Evolutionary conservation across 2,113 vertebrate genomes (phyloP), one percentile per base, ranked within the genome.

Genomic region (Corynorhinus townsendii): DNA sequence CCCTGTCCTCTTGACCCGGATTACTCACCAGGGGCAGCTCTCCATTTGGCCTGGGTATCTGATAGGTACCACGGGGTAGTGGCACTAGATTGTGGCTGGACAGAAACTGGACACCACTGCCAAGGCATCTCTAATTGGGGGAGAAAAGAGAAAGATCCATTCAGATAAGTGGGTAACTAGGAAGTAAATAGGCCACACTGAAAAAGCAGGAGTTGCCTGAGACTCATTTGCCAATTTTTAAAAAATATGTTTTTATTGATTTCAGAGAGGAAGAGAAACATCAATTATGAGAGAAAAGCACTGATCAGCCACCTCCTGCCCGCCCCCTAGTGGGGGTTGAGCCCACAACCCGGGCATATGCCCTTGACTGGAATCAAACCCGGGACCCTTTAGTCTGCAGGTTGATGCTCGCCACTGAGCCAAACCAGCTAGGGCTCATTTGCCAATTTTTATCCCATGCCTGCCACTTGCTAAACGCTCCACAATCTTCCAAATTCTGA

Each of bases 51-150:
- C 96, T 95, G 93, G 96, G 84, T 91, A 97, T 96, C 94, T 98
- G 97, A 97, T 95, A 97, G 12, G 95, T 93, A 12, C 96, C 96
- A 93, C 94, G 97, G 54, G 97, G 86, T 1, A 98, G 86, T 0
- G 98, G 98, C 59, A 96, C 45, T 19, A 97, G 98, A 16, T 86
- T 97, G 28, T 98, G 98, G 28, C 98, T 85, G 77, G 98, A 96
- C 0, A 98, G 75, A 6, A 99, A 96, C 81, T 98, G 97, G 22
- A 98, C 76, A 33, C 98, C 97, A 54, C 97, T 97, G 95, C 98
- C 91, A 49, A 99, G 93, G 96, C 99, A 99, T 56, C 98, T 97
- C 99, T 99, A 97, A 72, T 66, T 12, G 11, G 0, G 95, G n/a
- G 45, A 75, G 33, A 76, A 92, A 54, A 83, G 10, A 94, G 75